These are phyloP conservation scores for Mirounga angustirostris DNA, from an alignment of 2,113 vertebrate species.

Conservation along the genomic window DNA sequence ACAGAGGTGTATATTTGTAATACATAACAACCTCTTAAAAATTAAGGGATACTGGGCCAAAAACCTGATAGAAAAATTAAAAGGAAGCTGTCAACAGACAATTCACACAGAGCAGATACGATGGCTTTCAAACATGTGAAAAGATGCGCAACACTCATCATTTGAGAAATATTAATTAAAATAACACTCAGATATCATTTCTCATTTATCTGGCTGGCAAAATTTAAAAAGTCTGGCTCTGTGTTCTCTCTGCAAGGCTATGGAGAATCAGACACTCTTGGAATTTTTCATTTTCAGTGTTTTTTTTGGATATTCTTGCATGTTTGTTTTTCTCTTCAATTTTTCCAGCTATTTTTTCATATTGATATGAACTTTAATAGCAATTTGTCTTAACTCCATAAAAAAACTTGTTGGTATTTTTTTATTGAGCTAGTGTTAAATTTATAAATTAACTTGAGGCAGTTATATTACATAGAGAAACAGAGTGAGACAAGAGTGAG, in stretches of 20 bases:
- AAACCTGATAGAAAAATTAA: not conserved
- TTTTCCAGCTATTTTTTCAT: not conserved
- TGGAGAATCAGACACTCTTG: not conserved
- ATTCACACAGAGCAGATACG: not conserved
- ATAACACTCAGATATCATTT: not conserved
- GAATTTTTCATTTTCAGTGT: not conserved
- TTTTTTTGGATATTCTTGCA: not conserved
- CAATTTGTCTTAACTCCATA: not conserved
- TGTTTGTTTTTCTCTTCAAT: not conserved
- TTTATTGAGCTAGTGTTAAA: not conserved
- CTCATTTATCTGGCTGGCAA: not conserved
- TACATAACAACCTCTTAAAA: not conserved
- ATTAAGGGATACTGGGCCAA: not conserved
- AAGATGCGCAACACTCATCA: not conserved
- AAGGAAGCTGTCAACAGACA: not conserved
- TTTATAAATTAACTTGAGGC: constrained; percentile 28
- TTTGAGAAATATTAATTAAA: constrained; percentile 32
- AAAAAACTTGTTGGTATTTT: not conserved
- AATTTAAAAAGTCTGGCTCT: not conserved
- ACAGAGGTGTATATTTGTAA: not conserved
- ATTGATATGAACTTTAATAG: constrained; percentile 20
- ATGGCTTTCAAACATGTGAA: not conserved
- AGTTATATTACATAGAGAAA: not conserved
- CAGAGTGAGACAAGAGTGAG: not conserved
- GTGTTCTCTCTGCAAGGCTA: not conserved